Base-by-base conservation (phyloP, 2,797 vertebrate genomes). In the Steatocranus sp. region DNA sequence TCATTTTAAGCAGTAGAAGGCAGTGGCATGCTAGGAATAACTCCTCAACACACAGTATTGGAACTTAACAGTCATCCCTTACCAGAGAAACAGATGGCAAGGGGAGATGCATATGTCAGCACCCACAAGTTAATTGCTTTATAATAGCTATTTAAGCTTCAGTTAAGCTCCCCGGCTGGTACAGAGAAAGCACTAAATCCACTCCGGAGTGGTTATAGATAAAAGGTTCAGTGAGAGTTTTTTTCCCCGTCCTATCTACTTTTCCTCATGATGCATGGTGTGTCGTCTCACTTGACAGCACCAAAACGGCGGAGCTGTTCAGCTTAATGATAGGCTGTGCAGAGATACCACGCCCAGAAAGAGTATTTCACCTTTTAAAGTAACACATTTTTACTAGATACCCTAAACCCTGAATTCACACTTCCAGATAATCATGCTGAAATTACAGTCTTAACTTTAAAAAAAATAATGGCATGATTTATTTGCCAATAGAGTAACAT, bases 111-210 rank as follows among this genome's bases (percentile, higher is more conserved):
- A 94, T 93, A 95, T 96, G 92, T 96, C 92, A 95, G 91, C 90
- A 92, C 91, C 93, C 93, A 93, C 93, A 93, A 95, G 92, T 95
- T 96, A 95, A 96, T 96, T 95, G 92, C 92, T 95, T 95, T 94
- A 94, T 96, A 93, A 96, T 94, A 93, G 93, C 91, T 94, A 93
- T 94, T 96, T 95, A 93, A 95, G 93, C 91, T 93, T 94, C 88
- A 93, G 91, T 94, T 94, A 95, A 95, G 92, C 86, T 93, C 87
- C 76, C 86, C 43, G 88, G 84, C 91, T 92, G 91, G 87, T 86
- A 91, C 86, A 85, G 89, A 93, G 86, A 92, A 93, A 90, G 88
- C 38, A 66, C 79, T 92, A 91, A 96, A 95, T 94, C 90, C 93
- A 93, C 88, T 91, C 86, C 81, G 84, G 89, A 88, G 87, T 91